Base-by-base conservation (phyloP, 2,888 invertebrate genomes). In the Idaea dimidiata region DNA sequence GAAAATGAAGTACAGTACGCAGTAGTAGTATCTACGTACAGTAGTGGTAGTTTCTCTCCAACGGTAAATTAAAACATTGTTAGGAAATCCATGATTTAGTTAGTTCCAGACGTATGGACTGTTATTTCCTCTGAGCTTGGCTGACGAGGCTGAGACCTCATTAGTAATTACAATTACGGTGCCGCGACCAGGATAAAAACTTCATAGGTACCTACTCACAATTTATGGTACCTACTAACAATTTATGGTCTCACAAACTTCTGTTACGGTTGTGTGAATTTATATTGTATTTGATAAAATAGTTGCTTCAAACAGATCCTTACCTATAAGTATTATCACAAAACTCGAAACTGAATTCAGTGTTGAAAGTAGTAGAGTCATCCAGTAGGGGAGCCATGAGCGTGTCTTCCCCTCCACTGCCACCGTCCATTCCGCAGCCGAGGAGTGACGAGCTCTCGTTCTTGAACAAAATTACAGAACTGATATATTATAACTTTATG, bases 311-410 rank as follows among this genome's bases (percentile, higher is more conserved):
- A 7, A 43, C 43, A 16, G 16, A 14, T 14, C 17, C 62, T 57
- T 73, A 95, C 95, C 96, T 95, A 86, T 97, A 97, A 79, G 95
- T 96, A 76, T 96, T 95, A 88, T 97, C 96, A 76, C 96, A 95
- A 81, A 96, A 96, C 83, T 97, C 97, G 81, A 97, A 97, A 83
- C 94, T 95, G 80, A 96, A 96, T 75, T 97, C 96, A 65, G 95
- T 87, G 94, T 94, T 76, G 93, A 95, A 82, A 54, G 95, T 95
- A 57, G 80, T 82, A 6, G 83, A 76, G 54, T 91, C 91, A 75
- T 96, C 96, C 3, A 96, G 90, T 14, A 96, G 84, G 0, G 96
- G 96, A 76, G 95, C 96, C 95, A 96, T 96, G 70, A 96, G 95
- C 0, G 85, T 80, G 72, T 96, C 95, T 75, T 96, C 96, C 54